phyloP scores from a whole-genome alignment of 1,140 invertebrate genomes.

The Magallana gigas region DNA sequence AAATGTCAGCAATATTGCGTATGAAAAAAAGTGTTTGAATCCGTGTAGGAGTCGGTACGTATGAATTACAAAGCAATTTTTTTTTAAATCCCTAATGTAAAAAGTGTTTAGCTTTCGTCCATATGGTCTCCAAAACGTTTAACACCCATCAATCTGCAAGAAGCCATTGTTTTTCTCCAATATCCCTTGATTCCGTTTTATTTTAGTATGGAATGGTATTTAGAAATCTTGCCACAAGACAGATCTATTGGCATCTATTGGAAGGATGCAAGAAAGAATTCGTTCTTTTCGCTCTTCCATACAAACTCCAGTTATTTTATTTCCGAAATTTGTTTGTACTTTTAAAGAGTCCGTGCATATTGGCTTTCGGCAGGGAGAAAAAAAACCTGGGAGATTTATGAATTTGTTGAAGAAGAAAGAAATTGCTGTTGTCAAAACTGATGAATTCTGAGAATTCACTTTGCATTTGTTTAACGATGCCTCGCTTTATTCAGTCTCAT shows the following conservation, averaged over 20 bases:
- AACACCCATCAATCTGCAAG: no score
- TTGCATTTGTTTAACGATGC: background rate
- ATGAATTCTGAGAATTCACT: background rate
- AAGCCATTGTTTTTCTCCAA: no score
- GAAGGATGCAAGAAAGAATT: no score
- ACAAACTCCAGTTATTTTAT: background rate
- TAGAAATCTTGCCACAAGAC: background rate
- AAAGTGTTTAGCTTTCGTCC: no score
- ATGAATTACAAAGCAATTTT: no score
- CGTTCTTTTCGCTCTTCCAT: background rate
- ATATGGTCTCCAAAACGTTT: no score
- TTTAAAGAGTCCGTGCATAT: background rate
- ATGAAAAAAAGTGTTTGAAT: no score
- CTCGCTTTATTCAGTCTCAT: background rate
- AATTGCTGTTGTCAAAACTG: background rate
- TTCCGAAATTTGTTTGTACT: conserved; percentile 9
- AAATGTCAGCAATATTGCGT: no score
- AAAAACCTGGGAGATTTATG: background rate
- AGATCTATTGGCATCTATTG: background rate
- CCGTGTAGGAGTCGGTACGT: no score
- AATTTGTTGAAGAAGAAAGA: background rate
- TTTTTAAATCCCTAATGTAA: no score
- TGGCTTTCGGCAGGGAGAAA: no score
- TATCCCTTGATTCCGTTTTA: background rate
- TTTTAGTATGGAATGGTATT: background rate